phyloP scores from a whole-genome alignment of 2,113 vertebrate species.

The Hirundichthys speculiger region DNA sequence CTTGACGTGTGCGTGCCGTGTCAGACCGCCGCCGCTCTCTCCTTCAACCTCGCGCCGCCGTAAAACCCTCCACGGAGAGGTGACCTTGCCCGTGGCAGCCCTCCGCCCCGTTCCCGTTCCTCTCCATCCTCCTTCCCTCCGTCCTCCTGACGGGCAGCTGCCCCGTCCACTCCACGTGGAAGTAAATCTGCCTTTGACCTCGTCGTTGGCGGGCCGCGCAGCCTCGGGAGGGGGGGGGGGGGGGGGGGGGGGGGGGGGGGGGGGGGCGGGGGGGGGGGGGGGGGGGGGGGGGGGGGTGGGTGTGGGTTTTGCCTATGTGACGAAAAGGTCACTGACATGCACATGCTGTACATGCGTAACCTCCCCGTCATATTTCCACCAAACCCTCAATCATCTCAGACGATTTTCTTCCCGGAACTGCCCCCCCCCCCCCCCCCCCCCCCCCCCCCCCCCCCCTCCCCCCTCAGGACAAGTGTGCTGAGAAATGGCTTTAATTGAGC shows the following conservation, averaged over 20 bases:
- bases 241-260: constrained; percentile 37
- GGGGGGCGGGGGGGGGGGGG: constrained; percentile 33
- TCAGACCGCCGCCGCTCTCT: constrained; percentile 58
- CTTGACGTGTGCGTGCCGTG: constrained; percentile 56
- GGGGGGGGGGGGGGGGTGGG: constrained; percentile 23
- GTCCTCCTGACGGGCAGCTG: constrained; percentile 66
- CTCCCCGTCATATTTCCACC: constrained; percentile 4
- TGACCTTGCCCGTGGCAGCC: constrained; percentile 67
- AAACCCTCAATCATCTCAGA: constrained; percentile 25
- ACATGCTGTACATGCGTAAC: no score
- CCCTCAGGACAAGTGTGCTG: neutral
- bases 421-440: neutral
- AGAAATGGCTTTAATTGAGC: constrained; percentile 36
- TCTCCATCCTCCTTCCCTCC: constrained; percentile 25
- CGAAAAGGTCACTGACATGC: constrained; percentile 22
- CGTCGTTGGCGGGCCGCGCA: constrained; percentile 43
- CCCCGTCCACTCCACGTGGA: constrained; percentile 56
- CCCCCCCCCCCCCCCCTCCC: neutral
- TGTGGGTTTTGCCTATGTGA: constrained; percentile 48
- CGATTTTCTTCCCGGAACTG: constrained; percentile 9
- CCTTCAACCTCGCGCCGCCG: constrained; percentile 48
- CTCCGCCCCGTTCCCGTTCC: constrained; percentile 33
- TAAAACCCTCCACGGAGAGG: constrained; percentile 61
- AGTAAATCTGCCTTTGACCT: constrained; percentile 60
- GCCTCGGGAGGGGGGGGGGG: neutral